Conservation (phyloP, 2,888 invertebrate species). For the Lasioglossum zephyrum region DNA sequence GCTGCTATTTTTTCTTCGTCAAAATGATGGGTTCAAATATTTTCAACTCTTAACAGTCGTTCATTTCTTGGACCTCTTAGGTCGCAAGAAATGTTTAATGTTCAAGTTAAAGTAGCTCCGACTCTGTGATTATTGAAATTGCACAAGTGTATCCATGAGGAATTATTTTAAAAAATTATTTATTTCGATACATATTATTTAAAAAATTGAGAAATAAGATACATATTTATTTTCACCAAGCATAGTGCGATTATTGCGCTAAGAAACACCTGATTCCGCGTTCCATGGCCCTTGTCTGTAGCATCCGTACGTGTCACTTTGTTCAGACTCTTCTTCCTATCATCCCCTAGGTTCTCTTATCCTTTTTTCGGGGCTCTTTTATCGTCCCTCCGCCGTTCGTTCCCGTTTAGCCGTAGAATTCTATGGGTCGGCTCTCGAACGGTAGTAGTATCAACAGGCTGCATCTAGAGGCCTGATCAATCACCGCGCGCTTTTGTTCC, state of each 20-base stretch:
- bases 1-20: not conserved
- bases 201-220: not conserved
- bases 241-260: not conserved
- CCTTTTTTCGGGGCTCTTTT: constrained; percentile 54
- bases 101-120: too few relatives aligned
- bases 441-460: constrained; percentile 79
- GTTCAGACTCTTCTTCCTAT: constrained; percentile 24
- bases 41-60: too few relatives aligned
- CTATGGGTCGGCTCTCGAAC: constrained; percentile 74
- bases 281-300: not conserved
- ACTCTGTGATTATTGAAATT: too few relatives aligned
- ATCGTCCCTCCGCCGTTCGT: constrained; percentile 51
- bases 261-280: not conserved
- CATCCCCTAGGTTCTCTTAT: constrained; percentile 11
- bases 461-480: constrained; percentile 81
- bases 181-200: too few relatives aligned
- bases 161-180: too few relatives aligned
- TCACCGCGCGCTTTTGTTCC: constrained; percentile 81
- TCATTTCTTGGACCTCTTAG: too few relatives aligned
- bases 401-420: constrained; percentile 55
- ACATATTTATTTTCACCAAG: not conserved
- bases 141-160: too few relatives aligned
- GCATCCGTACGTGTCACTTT: constrained; percentile 19
- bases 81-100: too few relatives aligned
- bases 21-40: too few relatives aligned